These are phyloP conservation scores for Siniperca chuatsi DNA, from an alignment of 2,113 vertebrate genomes.

Conservation along the genomic window DNA sequence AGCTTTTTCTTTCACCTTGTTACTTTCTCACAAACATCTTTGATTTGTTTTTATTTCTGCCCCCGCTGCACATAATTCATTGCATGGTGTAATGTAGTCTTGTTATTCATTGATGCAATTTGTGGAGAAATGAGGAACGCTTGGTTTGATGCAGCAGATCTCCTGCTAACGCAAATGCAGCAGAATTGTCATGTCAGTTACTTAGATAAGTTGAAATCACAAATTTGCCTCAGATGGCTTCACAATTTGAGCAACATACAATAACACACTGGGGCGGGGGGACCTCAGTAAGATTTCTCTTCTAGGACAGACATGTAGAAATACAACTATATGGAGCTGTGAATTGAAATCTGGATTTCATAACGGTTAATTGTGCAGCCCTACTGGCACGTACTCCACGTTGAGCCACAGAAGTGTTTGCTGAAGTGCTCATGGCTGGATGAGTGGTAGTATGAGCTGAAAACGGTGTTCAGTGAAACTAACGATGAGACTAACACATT, in stretches of 20 bases:
- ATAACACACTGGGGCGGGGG: too few species aligned
- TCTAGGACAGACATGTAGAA: not conserved
- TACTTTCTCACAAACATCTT: not conserved
- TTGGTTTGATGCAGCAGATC: not conserved
- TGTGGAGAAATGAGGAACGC: not conserved
- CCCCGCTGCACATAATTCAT: not conserved
- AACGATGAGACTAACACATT: slow-evolving; percentile 31
- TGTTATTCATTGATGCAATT: not conserved
- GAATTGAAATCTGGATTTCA: not conserved
- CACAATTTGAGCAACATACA: not conserved
- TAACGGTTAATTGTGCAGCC: not conserved
- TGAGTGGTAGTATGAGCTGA: slow-evolving; percentile 1
- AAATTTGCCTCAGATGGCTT: not conserved
- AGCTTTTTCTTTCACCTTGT: not conserved
- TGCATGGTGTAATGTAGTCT: not conserved
- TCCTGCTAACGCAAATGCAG: not conserved
- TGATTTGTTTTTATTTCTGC: not conserved
- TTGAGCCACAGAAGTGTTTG: not conserved
- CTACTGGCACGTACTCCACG: not conserved
- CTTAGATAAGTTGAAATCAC: not conserved
- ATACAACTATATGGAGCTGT: not conserved
- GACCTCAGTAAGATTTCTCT: not conserved
- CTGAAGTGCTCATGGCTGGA: not conserved
- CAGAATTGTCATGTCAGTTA: not conserved
- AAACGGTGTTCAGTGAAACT: not conserved